Conservation (phyloP, 30 jellyfish, hydroid and myxozoan species). For the Aurelia sp. region DNA sequence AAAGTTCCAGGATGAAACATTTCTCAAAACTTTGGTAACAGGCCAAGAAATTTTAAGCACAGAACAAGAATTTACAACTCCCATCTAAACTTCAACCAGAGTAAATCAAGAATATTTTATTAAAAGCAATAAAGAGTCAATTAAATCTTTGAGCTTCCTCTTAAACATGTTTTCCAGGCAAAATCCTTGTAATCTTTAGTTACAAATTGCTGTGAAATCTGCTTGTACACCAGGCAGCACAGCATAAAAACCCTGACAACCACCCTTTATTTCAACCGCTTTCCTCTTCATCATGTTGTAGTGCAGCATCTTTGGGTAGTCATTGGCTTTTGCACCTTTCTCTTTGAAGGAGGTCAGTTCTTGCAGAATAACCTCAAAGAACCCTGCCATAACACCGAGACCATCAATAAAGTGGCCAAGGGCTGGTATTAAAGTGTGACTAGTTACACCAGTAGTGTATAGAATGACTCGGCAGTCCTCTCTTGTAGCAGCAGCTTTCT, state of each 20-base stretch:
- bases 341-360: slow-evolving; percentile 1
- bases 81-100: too few relatives aligned
- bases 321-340: slow-evolving; percentile 7
- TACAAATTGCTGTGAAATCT: not conserved
- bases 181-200: too few relatives aligned
- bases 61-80: too few relatives aligned
- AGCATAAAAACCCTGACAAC: not conserved
- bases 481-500: not conserved
- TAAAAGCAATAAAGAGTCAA: too few relatives aligned
- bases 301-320: slow-evolving; percentile 19
- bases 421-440: slow-evolving; percentile 30
- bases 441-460: not conserved
- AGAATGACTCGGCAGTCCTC: too few relatives aligned
- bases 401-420: slow-evolving; percentile 11
- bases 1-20: too few relatives aligned
- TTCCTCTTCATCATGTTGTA: slow-evolving; percentile 15
- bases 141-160: too few relatives aligned
- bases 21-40: too few relatives aligned
- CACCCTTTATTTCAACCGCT: not conserved
- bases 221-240: not conserved
- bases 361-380: slow-evolving; percentile 9
- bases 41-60: too few relatives aligned
- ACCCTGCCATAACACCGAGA: slow-evolving; percentile 11
- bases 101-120: too few relatives aligned
- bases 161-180: too few relatives aligned